phyloP scores from a whole-genome alignment of 2,113 vertebrate species.

The Alosa alosa region DNA sequence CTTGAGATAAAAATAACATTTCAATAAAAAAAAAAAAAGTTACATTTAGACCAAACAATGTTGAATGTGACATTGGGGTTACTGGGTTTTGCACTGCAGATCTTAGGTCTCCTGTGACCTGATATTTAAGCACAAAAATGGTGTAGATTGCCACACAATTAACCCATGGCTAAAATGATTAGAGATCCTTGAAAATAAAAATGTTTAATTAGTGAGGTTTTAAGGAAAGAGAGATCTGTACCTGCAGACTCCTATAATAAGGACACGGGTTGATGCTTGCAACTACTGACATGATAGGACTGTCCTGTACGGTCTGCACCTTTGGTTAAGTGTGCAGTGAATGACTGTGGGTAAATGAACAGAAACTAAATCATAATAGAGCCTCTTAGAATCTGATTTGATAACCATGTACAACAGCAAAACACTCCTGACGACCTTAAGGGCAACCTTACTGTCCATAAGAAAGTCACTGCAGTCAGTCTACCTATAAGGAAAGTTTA shows the following conservation, averaged over 20 bases:
- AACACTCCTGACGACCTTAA: not conserved
- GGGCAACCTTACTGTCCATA: not conserved
- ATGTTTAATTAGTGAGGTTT: not conserved
- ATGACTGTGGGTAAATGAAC: not conserved
- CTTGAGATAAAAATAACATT: not conserved
- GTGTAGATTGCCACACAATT: not conserved
- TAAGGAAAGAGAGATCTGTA: constrained; percentile 14
- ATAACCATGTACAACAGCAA: not conserved
- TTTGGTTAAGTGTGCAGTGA: not conserved
- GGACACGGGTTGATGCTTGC: not conserved
- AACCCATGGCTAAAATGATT: not conserved
- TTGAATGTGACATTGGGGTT: not conserved
- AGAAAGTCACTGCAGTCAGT: not conserved
- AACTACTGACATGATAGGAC: not conserved
- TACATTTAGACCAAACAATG: not conserved
- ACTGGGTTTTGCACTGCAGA: not conserved
- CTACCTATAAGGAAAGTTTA: not conserved
- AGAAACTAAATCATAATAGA: not conserved
- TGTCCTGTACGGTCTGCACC: not conserved
- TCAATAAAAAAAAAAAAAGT: not conserved
- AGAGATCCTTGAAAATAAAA: not conserved
- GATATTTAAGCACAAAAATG: not conserved
- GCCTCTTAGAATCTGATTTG: not conserved
- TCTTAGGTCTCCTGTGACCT: not conserved
- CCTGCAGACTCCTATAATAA: not conserved